Evolutionary conservation across 2,888 invertebrate genomes (phyloP), one percentile per base, ranked within the genome.

Genomic region (Scotopteryx bipunctaria): DNA sequence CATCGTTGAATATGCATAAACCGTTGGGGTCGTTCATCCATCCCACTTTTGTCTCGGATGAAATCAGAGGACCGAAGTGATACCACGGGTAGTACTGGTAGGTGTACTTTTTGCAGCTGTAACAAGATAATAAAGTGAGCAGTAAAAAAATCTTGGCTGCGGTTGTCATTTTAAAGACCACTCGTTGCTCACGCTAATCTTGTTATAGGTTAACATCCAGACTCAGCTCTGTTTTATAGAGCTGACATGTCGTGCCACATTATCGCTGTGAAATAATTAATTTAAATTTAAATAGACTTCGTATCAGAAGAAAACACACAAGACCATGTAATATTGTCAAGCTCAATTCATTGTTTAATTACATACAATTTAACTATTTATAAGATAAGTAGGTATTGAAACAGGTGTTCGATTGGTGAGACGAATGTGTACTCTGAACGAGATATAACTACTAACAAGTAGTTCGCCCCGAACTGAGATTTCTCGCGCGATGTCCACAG

Each of bases 1-100:
- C 73, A 1, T 74, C 69, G 3, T 76, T 63, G 54, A 67, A 87
- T 29, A 71, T 55, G 42, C 86, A 76, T 53, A 92, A 86, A 3
- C 92, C 92, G 46, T 92, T 92, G 0, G 92, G 92, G 46, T 92
- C 92, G 61, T 92, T 92, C 76, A 91, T 88, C 92, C 91, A 92
- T 31, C 90, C 91, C 2, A 57, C 11, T 0, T 71, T 37, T 4
- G 47, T 33, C 13, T 31, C 17, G 0, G 23, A 16, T 5, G 42
- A 32, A 5, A 53, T 43, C 19, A 43, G 72, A 0, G 87, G 85
- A 2, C 78, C 73, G 15, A 83, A 57, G 42, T 90, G 90, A 49
- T 78, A 88, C 0, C 71, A 67, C 1, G 87, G 86, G 33, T 75
- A 75, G 37, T 67, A 86, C 0, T 67, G 63, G 6, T 69, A 66